phyloP scores from a whole-genome alignment of 1,140 invertebrate species.

The Eurosta solidaginis region DNA sequence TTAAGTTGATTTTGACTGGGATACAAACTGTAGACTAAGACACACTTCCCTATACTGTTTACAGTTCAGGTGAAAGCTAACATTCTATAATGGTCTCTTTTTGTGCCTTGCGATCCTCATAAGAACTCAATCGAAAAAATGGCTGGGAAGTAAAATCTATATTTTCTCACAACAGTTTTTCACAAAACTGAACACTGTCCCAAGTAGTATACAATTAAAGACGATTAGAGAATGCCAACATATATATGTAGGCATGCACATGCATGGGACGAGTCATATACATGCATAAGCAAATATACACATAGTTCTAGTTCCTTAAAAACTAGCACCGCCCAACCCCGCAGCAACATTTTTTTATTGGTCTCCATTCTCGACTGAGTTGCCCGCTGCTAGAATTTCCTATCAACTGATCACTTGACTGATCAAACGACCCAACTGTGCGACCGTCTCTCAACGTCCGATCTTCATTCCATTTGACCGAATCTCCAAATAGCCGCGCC shows the following conservation, averaged over 20 bases:
- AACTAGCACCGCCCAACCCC: not conserved
- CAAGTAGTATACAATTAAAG: not conserved
- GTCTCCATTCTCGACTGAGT: not conserved
- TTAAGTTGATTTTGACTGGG: too few relatives aligned
- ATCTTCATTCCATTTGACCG: too few relatives aligned
- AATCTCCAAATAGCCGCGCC: not conserved
- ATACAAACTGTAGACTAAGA: too few relatives aligned
- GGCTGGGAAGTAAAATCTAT: too few relatives aligned
- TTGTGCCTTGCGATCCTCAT: too few relatives aligned
- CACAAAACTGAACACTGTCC: not conserved
- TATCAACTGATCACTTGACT: conserved; percentile 4
- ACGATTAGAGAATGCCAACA: not conserved
- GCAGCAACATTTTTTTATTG: not conserved
- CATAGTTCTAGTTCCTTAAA: conserved; percentile 19
- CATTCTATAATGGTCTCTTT: too few relatives aligned
- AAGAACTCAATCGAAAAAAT: too few relatives aligned
- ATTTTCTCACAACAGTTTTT: too few relatives aligned
- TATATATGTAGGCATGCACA: not conserved
- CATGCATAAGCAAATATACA: not conserved
- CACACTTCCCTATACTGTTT: too few relatives aligned
- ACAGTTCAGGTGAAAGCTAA: too few relatives aligned
- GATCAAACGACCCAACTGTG: too few relatives aligned
- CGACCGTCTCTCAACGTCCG: too few relatives aligned
- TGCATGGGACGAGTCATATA: not conserved
- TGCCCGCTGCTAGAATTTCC: not conserved